Percentiles rank a stretch among this genome's conserved stretches.
These are phyloP conservation scores for Solenopsis fugax DNA, from an alignment of 1,140 invertebrate genomes.

Conservation along the genomic window DNA sequence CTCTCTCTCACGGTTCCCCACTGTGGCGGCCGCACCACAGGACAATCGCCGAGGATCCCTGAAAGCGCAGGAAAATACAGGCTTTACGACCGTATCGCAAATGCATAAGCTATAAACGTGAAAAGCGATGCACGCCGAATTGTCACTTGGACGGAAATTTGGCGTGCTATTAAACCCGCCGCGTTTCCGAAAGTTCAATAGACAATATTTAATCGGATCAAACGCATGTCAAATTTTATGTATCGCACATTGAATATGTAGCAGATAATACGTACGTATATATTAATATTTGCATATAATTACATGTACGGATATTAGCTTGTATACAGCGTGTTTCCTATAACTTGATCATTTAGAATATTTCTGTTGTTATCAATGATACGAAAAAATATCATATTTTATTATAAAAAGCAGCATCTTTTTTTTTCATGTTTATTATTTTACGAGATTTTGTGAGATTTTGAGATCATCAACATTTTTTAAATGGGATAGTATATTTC, in stretches of 20 bases:
- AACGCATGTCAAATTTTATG: neutral
- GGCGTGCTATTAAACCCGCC: neutral
- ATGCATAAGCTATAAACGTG: neutral
- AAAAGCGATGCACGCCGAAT: neutral
- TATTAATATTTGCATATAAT: constrained; percentile 15
- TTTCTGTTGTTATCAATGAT: too few relatives aligned
- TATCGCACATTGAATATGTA: neutral
- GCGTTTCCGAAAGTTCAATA: neutral
- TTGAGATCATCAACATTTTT: too few relatives aligned
- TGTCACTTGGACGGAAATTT: neutral
- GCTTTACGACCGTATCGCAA: neutral
- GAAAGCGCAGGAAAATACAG: constrained; percentile 57
- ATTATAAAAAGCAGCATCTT: too few relatives aligned
- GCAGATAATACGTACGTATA: neutral
- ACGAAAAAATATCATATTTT: too few relatives aligned
- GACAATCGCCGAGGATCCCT: constrained; percentile 79
- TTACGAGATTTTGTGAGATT: too few relatives aligned
- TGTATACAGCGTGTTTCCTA: neutral
- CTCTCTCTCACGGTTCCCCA: constrained; percentile 80
- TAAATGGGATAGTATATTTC: too few relatives aligned
- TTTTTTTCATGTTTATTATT: too few relatives aligned
- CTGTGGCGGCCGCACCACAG: constrained; percentile 76
- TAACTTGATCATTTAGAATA: too few relatives aligned
- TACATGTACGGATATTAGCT: neutral
- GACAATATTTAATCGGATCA: neutral